Evolutionary conservation across 2,113 vertebrate genomes (phyloP).

Genomic region (Oostethus manadensis): DNA sequence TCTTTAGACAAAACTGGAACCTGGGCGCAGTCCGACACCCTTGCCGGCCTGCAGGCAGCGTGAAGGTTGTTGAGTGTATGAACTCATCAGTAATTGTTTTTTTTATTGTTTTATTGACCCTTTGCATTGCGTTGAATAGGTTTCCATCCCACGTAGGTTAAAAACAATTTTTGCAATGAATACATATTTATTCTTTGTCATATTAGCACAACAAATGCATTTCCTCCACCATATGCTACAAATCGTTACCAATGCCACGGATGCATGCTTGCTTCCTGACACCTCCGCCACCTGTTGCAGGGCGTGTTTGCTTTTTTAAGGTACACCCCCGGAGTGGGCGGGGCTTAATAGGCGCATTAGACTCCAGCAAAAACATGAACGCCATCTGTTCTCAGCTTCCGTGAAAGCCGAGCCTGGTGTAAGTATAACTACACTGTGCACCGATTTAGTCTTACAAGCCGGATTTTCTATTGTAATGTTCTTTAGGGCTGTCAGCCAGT

Average conservation of each 20-base stretch:
- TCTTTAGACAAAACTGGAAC: constrained; percentile 58
- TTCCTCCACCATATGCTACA: background rate
- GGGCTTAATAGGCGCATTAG: constrained; percentile 52
- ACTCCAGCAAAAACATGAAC: constrained; percentile 9
- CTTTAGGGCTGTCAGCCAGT: background rate
- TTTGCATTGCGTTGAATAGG: background rate
- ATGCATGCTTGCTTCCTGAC: constrained; percentile 2
- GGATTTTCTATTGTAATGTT: background rate
- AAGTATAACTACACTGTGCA: constrained; percentile 57
- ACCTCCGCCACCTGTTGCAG: constrained; percentile 60
- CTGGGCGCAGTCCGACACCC: constrained; percentile 20
- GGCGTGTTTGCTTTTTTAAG: constrained; percentile 57
- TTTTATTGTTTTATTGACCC: too few species aligned
- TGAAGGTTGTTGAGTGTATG: constrained; percentile 6
- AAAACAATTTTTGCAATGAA: too few species aligned
- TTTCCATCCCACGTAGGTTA: too few species aligned
- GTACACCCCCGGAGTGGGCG: constrained; percentile 54
- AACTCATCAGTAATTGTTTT: background rate
- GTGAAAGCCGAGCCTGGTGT: constrained; percentile 54
- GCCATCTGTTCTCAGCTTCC: constrained; percentile 59
- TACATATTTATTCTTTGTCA: too few species aligned
- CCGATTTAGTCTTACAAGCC: constrained; percentile 35
- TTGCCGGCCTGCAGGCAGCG: constrained; percentile 10
- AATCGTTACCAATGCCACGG: constrained; percentile 3
- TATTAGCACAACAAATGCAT: too few species aligned